Evolutionary conservation across 2,797 vertebrate genomes (phyloP).

Genomic region (Adrianichthys oophorus): DNA sequence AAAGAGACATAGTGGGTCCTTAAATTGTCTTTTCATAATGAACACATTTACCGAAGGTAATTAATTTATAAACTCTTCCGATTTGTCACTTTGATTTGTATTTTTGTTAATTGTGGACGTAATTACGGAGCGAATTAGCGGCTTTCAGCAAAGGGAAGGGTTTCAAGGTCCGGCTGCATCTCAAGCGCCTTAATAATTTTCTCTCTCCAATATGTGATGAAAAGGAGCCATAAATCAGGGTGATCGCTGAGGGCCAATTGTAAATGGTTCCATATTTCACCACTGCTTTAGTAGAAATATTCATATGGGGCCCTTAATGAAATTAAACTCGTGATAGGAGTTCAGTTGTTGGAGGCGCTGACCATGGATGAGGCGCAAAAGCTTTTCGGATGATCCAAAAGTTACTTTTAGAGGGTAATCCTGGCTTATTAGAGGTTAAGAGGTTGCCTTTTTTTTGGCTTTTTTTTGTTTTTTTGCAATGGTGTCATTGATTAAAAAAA

Average conservation of each 20-base stretch:
- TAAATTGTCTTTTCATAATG: constrained; percentile 96
- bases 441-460: too few species aligned
- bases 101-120: constrained; percentile 99
- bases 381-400: constrained; percentile 17
- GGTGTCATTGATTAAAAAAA: too few species aligned
- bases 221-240: constrained; percentile 96
- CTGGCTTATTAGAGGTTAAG: too few species aligned
- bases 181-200: constrained; percentile 92
- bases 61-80: constrained; percentile 97
- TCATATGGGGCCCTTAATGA: constrained; percentile 96
- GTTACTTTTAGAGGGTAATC: too few species aligned
- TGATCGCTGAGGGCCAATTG: constrained; percentile 97
- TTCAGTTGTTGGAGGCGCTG: constrained; percentile 27
- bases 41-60: constrained; percentile 93
- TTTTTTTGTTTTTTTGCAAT: too few species aligned
- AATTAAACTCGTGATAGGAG: constrained; percentile 89
- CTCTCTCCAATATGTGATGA: constrained; percentile 95
- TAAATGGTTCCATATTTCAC: constrained; percentile 99
- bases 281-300: constrained; percentile 99
- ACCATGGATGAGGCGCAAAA: constrained; percentile 29
- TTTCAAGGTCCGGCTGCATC: constrained; percentile 89
- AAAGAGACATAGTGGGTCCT: constrained; percentile 87
- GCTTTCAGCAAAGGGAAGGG: constrained; percentile 93
- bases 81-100: constrained; percentile 99
- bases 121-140: constrained; percentile 97